Evolutionary conservation across 37 sponge, comb jelly and placozoan species (phyloP), one percentile per base, ranked within the genome.

Genomic region (Chondrosia reniformis): DNA sequence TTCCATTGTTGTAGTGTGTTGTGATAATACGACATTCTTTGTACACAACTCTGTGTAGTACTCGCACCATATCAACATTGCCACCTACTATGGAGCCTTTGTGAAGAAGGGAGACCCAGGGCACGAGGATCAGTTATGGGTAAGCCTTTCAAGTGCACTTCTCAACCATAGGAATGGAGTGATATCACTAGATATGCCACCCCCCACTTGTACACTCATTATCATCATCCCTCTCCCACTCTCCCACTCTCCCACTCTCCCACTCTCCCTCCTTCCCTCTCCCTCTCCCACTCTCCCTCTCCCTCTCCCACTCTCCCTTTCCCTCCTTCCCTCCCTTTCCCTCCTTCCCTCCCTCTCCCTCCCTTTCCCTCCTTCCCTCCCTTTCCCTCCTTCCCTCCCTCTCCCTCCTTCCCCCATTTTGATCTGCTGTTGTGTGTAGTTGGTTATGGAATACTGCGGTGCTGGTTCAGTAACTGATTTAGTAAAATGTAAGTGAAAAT

Each of bases 391-490:
- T n/a, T n/a, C n/a, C n/a, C n/a, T n/a, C n/a, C n/a, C n/a, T 34
- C 17, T 55, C 62, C 34, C 34, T 57, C 39, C 36, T 57, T 21
- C 15, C 33, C 78, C 17, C 42, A 32, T 25, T 21, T 37, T 19
- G 22, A 6, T 57, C 44, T 12, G n/a, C n/a, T n/a, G n/a, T 77
- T 54, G 67, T 55, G 0, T 52, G 38, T 75, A 95, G 95, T 79
- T 97, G 80, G 98, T 97, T 36, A 97, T 97, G 98, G 98, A 97
- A 76, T 97, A 79, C 65, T 97, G 98, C 85, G 98, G 98, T 30
- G 96, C 96, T 34, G 98, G 98, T 17, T 94, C 95, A 36, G 90
- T 97, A 2, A 97, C 98, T 27, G 98, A 92, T 45, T 76, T 92
- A n/a, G 88, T 84, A 74, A 87, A 92, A 64, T 92, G 73, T 71